Evolutionary conservation across 1,140 invertebrate species (phyloP), one percentile per base, ranked within the genome.

Genomic region (Zophobas morio): DNA sequence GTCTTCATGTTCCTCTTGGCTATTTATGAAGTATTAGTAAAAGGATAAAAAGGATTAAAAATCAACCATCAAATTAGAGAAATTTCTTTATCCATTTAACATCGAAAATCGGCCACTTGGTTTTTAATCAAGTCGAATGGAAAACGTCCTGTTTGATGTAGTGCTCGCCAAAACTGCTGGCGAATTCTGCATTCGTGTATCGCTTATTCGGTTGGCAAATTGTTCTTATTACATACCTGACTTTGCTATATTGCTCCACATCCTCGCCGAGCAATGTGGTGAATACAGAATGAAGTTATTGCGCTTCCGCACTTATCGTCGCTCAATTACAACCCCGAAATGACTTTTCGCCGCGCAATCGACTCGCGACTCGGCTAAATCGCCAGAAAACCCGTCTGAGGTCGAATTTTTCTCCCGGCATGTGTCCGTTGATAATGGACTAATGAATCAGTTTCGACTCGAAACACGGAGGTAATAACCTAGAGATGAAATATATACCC

Each of bases 401-500:
- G 20, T n/a, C 2, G 49, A 51, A n/a, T 5, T 2, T 20, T 5
- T 20, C 4, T 51, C 2, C 49, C 6, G 6, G 49, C 20, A 20
- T 51, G 54, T 57, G 54, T 35, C 1, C 8, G 54, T 20, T 1
- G 54, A 3, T 57, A 36, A 57, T 57, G 34, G 54, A 57, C 54
- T 63, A 63, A 63, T 63, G 57, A 63, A 63, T 63, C 57, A 63
- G 57, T 37, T 63, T 63, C 57, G 57, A 63, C 57, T 39, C n/a
- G 57, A 36, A 40, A 63, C 57, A 39, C 33, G 57, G 0, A 6
- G 37, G 57, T 40, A 63, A 63, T 63, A 63, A 40, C 36, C 57
- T 63, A 20, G 37, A 63, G 57, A 63, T 63, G 57, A 63, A 63
- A 63, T 63, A 63, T 63, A 42, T 63, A 36, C 35, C 1, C 20